Percentiles rank a stretch among this genome's conserved stretches.
These are phyloP conservation scores for Acleris literana DNA, from an alignment of 2,888 invertebrate genomes.

Conservation along the genomic window DNA sequence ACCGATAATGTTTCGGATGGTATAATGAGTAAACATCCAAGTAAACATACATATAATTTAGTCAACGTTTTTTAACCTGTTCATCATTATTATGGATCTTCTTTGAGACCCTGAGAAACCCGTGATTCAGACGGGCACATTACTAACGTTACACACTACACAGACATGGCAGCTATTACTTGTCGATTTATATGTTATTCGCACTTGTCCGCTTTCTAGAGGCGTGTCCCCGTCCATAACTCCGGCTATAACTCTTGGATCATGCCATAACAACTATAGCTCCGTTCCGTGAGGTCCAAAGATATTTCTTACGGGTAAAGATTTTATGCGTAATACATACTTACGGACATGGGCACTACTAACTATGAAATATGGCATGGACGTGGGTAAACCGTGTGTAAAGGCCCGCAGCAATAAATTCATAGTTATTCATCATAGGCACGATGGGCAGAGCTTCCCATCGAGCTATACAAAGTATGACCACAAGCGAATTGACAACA, in stretches of 20 bases:
- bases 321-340: slow-evolving; percentile 30
- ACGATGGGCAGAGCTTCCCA: slow-evolving; percentile 25
- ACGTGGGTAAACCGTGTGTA: slow-evolving; percentile 35
- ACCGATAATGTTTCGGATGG: no score
- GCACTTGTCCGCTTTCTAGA: slow-evolving; percentile 29
- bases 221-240: slow-evolving; percentile 30
- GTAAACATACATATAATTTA: no score
- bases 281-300: slow-evolving; percentile 31
- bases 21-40: no score
- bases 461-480: slow-evolving; percentile 29
- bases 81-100: background rate
- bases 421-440: slow-evolving; percentile 32
- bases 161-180: slow-evolving; percentile 33
- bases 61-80: background rate
- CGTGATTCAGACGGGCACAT: slow-evolving; percentile 21
- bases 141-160: slow-evolving; percentile 13
- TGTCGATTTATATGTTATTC: slow-evolving; percentile 32
- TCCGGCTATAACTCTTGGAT: slow-evolving; percentile 28
- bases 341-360: slow-evolving; percentile 32
- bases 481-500: slow-evolving; percentile 13
- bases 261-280: slow-evolving; percentile 25
- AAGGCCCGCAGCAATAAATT: slow-evolving; percentile 35
- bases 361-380: slow-evolving; percentile 32
- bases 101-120: slow-evolving; percentile 14
- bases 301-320: slow-evolving; percentile 22